Evolutionary conservation across 2,888 invertebrate species (phyloP).

Genomic region (Metopia argyrocephala): DNA sequence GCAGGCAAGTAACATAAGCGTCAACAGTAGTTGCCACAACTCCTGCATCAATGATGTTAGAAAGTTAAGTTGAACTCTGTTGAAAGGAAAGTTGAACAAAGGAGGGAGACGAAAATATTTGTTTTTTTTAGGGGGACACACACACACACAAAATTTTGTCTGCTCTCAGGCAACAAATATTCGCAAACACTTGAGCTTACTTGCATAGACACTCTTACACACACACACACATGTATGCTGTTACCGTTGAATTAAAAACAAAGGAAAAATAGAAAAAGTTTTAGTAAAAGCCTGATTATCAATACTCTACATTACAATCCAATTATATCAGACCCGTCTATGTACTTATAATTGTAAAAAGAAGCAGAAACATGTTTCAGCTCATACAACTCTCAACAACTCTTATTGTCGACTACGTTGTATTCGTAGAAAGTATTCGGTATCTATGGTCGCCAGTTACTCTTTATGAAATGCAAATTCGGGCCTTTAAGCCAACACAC

Average conservation of each 20-base stretch:
- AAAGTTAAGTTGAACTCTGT: slow-evolving; percentile 39
- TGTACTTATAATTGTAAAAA: too few species aligned
- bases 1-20: slow-evolving; percentile 2
- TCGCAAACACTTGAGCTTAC: slow-evolving; percentile 7
- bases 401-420: too few species aligned
- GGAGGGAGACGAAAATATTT: slow-evolving; percentile 17
- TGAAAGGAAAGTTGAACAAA: neutral
- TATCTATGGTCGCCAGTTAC: too few species aligned
- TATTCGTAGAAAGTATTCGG: too few species aligned
- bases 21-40: slow-evolving; percentile 15
- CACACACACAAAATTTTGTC: slow-evolving; percentile 48
- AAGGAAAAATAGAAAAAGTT: slow-evolving; percentile 7
- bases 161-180: neutral
- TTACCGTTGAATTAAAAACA: neutral
- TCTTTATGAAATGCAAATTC: too few species aligned
- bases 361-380: too few species aligned
- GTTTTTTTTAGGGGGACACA: slow-evolving; percentile 21
- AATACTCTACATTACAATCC: too few species aligned
- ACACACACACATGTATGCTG: slow-evolving; percentile 9
- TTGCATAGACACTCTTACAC: neutral
- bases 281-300: too few species aligned
- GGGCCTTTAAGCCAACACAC: too few species aligned
- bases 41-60: slow-evolving; percentile 43
- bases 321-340: too few species aligned
- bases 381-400: too few species aligned